Base-by-base conservation (phyloP, 2,888 invertebrate species). In the Acanthosepion pharaonis region DNA sequence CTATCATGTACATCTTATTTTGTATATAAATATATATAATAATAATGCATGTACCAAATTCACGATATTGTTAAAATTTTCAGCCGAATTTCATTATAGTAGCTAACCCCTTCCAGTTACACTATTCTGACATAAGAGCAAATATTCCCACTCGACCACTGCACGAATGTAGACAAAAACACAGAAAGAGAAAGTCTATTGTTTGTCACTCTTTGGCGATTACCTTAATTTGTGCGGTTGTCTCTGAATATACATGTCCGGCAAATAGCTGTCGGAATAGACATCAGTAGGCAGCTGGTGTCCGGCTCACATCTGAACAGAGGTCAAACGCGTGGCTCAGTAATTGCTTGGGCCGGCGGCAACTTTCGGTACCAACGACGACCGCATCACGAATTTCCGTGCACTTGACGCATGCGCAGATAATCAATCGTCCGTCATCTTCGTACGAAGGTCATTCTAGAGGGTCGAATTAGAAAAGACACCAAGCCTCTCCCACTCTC, bases 161-260 rank as follows among this genome's bases (percentile, higher is more conserved):
- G 42, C 42, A 42, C 42, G 3, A 8, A 64, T 23, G 28, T 23
- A 64, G 64, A 64, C 8, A 64, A 25, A 23, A 23, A 64, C 4
- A 64, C 11, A 78, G 78, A 15, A 18, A 78, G 78, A 78, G 78
- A 78, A 18, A 78, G n/a, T 5, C 1, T 15, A 11, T 78, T 78
- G n/a, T 78, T 33, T 18, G n/a, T n/a, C 15, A n/a, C 78, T n/a
- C n/a, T 78, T 18, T 78, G 78, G 78, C n/a, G 18, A n/a, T 5
- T 5, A 33, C n/a, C n/a, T 78, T 18, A 78, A n/a, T 78, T 78
- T 33, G n/a, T n/a, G 11, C 18, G 78, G 78, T n/a, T 23, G 78
- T 78, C 78, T n/a, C 78, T 78, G n/a, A 78, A 78, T 78, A 78
- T 78, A n/a, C 78, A 78, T 78, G 78, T 78, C 78, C 78, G 78